Conservation (phyloP, 2,113 vertebrate genomes). For the Acrocephalus kingi region DNA sequence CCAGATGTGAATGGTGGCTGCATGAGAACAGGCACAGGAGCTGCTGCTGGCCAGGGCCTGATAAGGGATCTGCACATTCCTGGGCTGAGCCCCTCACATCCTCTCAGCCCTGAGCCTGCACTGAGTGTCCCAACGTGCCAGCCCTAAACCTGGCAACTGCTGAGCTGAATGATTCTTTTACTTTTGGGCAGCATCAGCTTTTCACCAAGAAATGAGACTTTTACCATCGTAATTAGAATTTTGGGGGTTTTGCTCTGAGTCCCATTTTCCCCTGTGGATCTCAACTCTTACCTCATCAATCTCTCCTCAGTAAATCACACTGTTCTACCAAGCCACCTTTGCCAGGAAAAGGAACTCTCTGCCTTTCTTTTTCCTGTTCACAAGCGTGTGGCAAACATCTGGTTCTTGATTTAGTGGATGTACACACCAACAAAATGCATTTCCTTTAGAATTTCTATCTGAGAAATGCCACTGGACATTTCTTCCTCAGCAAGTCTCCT, state of each 20-base stretch:
- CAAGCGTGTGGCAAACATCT: not conserved
- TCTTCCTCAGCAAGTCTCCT: not conserved
- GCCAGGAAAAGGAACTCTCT: not conserved
- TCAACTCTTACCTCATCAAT: not conserved
- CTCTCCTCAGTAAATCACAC: not conserved
- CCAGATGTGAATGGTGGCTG: conserved; percentile 11
- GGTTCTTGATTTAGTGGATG: not conserved
- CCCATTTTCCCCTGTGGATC: not conserved
- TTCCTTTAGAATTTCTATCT: not conserved
- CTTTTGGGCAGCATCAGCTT: not conserved
- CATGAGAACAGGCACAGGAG: not conserved
- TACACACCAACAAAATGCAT: not conserved
- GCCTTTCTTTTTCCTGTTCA: not conserved
- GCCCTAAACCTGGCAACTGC: not conserved
- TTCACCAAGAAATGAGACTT: not conserved
- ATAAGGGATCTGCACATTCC: not conserved
- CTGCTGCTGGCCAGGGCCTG: not conserved
- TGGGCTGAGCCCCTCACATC: not conserved
- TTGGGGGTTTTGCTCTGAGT: not conserved
- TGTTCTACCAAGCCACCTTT: not conserved
- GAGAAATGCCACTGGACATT: not conserved
- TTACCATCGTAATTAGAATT: not conserved
- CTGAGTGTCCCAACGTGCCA: not conserved
- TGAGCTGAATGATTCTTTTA: not conserved
- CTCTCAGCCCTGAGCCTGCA: not conserved